These are phyloP conservation scores for Agrenia bidenticulata DNA, from an alignment of 2,888 invertebrate species.

Conservation along the genomic window DNA sequence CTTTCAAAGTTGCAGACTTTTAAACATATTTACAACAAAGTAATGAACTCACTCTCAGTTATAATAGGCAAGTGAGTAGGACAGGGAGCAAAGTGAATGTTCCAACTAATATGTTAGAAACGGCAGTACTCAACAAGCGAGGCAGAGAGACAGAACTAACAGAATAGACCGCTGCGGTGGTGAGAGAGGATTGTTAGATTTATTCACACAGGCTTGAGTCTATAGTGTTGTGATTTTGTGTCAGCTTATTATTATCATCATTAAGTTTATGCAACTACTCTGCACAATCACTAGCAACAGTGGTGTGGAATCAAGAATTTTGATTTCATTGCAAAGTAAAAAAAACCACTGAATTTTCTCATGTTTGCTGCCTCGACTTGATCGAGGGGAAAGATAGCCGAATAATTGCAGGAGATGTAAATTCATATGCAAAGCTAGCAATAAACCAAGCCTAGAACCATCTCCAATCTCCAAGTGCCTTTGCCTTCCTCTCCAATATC, in stretches of 20 bases:
- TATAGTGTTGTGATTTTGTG: not conserved
- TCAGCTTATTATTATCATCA: not conserved
- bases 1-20: slow-evolving; percentile 4
- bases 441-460: no score
- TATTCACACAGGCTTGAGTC: not conserved
- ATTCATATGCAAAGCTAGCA: no score
- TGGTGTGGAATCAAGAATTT: not conserved
- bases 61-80: not conserved
- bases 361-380: no score
- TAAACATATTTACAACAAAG: not conserved
- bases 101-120: not conserved
- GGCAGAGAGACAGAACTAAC: slow-evolving; percentile 13
- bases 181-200: slow-evolving; percentile 1
- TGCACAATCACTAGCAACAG: not conserved
- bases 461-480: no score
- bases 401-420: no score
- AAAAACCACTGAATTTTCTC: no score
- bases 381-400: no score
- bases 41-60: not conserved
- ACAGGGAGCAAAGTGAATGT: not conserved
- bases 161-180: slow-evolving; percentile 2
- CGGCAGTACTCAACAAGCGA: slow-evolving; percentile 10
- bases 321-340: not conserved
- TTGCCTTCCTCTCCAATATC: no score
- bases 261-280: slow-evolving; percentile 1